A percentile compares a stretch with the other conserved stretches of the same genome.
Evolutionary conservation across 2,797 vertebrate genomes (phyloP).

Genomic region (Sitta carolinensis): DNA sequence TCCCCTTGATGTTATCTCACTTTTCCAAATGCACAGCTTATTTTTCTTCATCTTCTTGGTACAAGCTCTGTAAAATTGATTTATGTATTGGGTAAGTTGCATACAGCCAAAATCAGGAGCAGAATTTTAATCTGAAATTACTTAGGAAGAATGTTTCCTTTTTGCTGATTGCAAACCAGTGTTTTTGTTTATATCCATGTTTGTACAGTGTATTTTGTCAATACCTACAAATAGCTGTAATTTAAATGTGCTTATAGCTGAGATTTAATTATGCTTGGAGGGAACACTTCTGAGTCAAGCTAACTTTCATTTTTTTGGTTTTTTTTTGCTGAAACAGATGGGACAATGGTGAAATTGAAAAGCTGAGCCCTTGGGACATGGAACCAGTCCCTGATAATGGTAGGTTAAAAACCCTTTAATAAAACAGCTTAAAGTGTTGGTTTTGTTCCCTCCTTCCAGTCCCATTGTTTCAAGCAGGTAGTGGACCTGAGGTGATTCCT

Average conservation of each 20-base stretch:
- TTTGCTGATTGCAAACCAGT: background rate
- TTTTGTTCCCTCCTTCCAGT: background rate
- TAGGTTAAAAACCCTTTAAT: slow-evolving; percentile 64
- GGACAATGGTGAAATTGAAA: slow-evolving; percentile 96
- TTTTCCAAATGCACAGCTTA: background rate
- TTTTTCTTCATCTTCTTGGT: background rate
- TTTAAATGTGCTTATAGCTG: background rate
- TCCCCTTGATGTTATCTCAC: background rate
- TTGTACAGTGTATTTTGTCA: background rate
- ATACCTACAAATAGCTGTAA: background rate
- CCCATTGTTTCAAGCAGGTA: background rate
- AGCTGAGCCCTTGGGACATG: slow-evolving; percentile 97
- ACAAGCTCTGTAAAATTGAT: background rate
- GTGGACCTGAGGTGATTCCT: background rate
- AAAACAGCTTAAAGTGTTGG: background rate
- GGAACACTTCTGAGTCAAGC: background rate
- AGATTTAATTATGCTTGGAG: background rate
- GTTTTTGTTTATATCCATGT: background rate
- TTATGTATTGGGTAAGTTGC: background rate
- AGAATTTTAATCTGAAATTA: background rate
- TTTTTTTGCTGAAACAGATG: slow-evolving; percentile 78
- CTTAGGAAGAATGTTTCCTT: background rate
- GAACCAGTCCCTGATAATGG: slow-evolving; percentile 93
- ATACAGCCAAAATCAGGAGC: background rate
- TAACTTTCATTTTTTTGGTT: background rate